Evolutionary conservation across 2,888 invertebrate genomes (phyloP).

Genomic region (Cordilura impudica): DNA sequence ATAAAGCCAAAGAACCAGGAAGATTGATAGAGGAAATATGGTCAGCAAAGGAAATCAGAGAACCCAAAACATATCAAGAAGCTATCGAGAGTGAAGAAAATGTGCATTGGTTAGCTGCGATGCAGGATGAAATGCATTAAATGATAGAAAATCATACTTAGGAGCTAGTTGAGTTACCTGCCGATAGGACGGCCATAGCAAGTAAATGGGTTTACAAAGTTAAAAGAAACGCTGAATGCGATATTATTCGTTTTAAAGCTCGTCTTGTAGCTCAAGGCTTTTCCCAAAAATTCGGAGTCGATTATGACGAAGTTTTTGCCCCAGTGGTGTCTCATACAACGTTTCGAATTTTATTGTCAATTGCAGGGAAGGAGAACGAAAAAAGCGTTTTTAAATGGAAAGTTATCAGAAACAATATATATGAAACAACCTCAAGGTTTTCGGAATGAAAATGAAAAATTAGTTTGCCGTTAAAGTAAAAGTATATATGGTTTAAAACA

Average conservation of each 20-base stretch:
- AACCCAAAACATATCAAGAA: constrained; percentile 30
- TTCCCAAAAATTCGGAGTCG: constrained; percentile 43
- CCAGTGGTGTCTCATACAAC: constrained; percentile 52
- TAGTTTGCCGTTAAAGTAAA: constrained; percentile 44
- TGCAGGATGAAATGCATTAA: constrained; percentile 31
- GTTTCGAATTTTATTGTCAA: constrained; percentile 41
- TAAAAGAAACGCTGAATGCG: constrained; percentile 38
- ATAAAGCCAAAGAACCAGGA: constrained; percentile 44
- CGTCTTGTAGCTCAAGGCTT: constrained; percentile 52
- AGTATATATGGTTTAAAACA: constrained; percentile 57
- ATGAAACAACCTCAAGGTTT: constrained; percentile 61
- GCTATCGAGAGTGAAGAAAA: constrained; percentile 11
- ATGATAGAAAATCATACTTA: constrained; percentile 29
- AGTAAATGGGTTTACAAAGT: constrained; percentile 63
- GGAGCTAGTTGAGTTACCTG: constrained; percentile 56
- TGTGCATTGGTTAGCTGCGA: constrained; percentile 26
- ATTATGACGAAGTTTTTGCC: constrained; percentile 54
- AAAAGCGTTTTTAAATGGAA: constrained; percentile 53
- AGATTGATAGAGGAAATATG: constrained; percentile 42
- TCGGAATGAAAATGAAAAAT: constrained; percentile 7
- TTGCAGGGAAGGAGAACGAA: constrained; percentile 27
- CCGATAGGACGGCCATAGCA: constrained; percentile 57
- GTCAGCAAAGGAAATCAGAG: constrained; percentile 6
- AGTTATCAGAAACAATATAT: constrained; percentile 38
- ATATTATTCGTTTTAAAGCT: constrained; percentile 44